Conservation (phyloP, 2,797 vertebrate species). For the Rhincodon typus region DNA sequence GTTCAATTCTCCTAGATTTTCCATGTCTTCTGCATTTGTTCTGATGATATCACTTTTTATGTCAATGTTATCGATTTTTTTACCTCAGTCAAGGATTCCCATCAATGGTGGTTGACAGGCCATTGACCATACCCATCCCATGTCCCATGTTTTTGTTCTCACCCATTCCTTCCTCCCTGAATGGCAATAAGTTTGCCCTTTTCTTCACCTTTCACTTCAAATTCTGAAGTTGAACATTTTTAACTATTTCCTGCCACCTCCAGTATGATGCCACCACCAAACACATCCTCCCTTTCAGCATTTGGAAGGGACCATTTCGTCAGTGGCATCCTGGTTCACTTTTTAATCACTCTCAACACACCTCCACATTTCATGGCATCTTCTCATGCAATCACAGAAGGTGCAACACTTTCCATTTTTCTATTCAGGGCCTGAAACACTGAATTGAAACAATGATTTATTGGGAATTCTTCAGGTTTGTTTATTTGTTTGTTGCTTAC, state of each 20-base stretch:
- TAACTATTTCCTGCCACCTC: neutral
- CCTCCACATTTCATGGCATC: neutral
- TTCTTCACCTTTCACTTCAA: neutral
- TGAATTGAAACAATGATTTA: neutral
- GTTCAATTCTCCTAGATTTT: neutral
- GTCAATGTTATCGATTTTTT: neutral
- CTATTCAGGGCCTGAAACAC: neutral
- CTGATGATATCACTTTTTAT: neutral
- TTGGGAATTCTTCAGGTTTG: neutral
- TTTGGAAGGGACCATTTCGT: neutral
- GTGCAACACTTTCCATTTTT: neutral
- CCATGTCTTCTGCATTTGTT: neutral
- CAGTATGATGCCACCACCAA: neutral
- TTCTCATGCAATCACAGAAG: neutral
- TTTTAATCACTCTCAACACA: neutral
- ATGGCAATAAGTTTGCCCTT: neutral
- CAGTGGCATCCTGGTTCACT: neutral
- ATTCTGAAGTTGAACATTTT: neutral
- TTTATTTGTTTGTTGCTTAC: neutral
- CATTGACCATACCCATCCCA: neutral
- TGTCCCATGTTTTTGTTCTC: neutral
- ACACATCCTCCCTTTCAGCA: neutral
- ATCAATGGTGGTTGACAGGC: neutral
- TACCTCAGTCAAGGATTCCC: neutral
- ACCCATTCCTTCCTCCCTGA: neutral